Percentiles rank a stretch among this genome's conserved stretches.
Evolutionary conservation across 2,113 vertebrate species (phyloP).

Genomic region (Forbesichthys agassizii): DNA sequence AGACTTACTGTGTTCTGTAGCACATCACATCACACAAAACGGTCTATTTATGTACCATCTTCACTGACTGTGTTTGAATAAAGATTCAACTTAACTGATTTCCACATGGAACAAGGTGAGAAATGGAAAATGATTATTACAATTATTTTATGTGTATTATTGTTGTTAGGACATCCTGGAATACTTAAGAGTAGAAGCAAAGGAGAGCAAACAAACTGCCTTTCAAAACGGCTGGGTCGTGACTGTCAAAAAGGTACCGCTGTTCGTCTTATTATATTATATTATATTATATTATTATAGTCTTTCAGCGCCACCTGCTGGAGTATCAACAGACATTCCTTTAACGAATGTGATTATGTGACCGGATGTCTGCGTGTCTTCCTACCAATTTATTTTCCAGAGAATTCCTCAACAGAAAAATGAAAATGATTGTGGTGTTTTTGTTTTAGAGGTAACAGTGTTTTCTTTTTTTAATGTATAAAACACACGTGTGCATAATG

Average conservation of each 20-base stretch:
- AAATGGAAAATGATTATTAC: too few relatives aligned
- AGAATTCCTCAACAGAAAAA: conserved; percentile 96
- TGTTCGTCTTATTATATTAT: background rate
- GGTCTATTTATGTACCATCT: too few relatives aligned
- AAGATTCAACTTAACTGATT: too few relatives aligned
- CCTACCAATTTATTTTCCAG: conserved; percentile 62
- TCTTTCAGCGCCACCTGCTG: background rate
- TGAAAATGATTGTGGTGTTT: conserved; percentile 97
- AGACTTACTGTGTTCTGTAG: too few relatives aligned
- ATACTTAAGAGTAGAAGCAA: conserved; percentile 95
- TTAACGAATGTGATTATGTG: conserved; percentile 7
- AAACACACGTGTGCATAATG: background rate
- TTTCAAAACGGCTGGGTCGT: conserved; percentile 93
- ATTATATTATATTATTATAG: background rate
- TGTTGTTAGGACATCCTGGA: conserved; percentile 87
- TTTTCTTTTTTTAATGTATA: background rate
- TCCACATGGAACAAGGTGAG: too few relatives aligned
- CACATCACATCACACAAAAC: too few relatives aligned
- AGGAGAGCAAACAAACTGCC: conserved; percentile 84
- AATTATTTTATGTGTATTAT: background rate
- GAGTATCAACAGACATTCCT: background rate
- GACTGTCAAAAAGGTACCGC: conserved; percentile 84
- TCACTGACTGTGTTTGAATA: too few relatives aligned
- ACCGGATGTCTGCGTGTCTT: conserved; percentile 5
- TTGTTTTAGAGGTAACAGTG: conserved; percentile 92